Evolutionary conservation across 2,113 vertebrate species (phyloP), one percentile per base, ranked within the genome.

Genomic region (Phaethornis superciliosus): DNA sequence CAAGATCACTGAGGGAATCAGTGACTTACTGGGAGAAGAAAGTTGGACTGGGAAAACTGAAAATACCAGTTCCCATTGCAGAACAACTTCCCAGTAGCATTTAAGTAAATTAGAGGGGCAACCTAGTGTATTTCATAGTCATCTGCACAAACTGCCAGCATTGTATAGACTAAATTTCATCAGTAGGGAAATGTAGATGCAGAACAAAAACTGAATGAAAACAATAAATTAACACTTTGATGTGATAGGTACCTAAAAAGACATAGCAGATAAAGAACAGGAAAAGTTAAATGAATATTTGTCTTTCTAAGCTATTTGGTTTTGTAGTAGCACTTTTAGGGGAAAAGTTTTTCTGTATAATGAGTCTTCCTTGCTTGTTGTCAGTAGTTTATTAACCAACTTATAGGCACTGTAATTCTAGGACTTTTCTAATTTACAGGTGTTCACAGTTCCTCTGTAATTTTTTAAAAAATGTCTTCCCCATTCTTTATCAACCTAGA

Each of bases 91-190:
- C 82, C 71, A 64, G 77, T 89, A 84, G 77, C 33, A 76, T 68
- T 96, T 95, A 92, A 95, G 76, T 93, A 89, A 96, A 96, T 96
- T 93, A 91, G 81, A 96, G 91, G 42, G 79, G 64, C 72, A 93
- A 1, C 20, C 52, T 85, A 91, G 55, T 94, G 81, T 74, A 89
- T 93, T 93, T 88, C 84, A 88, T 33, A 69, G 78, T 77, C 70
- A 81, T 89, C 54, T 72, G 74, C 46, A 76, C 70, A 91, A 94
- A 72, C 70, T 49, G 32, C 30, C 51, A 69, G 32, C 67, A 49
- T 11, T 80, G 44, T 70, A 51, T 24, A 81, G 59, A 67, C 55
- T 67, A 81, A 76, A 79, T 77, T 94, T 72, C 37, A 67, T 55
- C 52, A 13, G 26, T 22, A 63, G 37, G 49, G 52, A 77, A 91